Conservation (phyloP, 2,888 invertebrate species). For the Scelioninae gen. 2 region DNA sequence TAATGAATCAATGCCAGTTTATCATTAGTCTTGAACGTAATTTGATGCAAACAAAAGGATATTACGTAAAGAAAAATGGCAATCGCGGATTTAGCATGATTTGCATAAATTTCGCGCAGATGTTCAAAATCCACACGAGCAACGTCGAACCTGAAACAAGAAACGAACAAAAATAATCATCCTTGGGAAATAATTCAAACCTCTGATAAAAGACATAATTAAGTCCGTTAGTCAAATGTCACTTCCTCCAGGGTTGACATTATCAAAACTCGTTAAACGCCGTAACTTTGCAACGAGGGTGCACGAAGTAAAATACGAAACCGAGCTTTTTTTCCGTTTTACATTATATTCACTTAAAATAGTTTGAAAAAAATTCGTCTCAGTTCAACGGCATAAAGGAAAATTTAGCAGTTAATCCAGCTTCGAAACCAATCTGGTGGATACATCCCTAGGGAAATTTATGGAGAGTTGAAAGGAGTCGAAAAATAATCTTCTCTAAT, state of each 20-base stretch:
- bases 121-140: conserved; percentile 67
- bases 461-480: conserved; percentile 5
- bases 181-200: not conserved
- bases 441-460: conserved; percentile 38
- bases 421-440: conserved; percentile 25
- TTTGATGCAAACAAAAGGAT: conserved; percentile 70
- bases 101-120: conserved; percentile 66
- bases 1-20: conserved; percentile 66
- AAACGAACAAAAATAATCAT: too few species aligned
- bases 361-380: conserved; percentile 6
- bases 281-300: not conserved
- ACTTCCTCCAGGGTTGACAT: not conserved
- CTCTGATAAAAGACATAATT: not conserved
- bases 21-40: conserved; percentile 65
- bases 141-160: conserved; percentile 68
- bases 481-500: conserved; percentile 38
- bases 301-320: too few species aligned
- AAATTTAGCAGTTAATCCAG: conserved; percentile 27
- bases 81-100: conserved; percentile 66
- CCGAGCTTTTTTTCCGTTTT: not conserved
- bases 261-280: not conserved
- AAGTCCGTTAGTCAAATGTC: not conserved
- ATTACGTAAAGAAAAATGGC: conserved; percentile 70
- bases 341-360: conserved; percentile 2
- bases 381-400: conserved; percentile 15